Conservation (phyloP, 2,797 vertebrate genomes). For the Syngnathus rostellatus region DNA sequence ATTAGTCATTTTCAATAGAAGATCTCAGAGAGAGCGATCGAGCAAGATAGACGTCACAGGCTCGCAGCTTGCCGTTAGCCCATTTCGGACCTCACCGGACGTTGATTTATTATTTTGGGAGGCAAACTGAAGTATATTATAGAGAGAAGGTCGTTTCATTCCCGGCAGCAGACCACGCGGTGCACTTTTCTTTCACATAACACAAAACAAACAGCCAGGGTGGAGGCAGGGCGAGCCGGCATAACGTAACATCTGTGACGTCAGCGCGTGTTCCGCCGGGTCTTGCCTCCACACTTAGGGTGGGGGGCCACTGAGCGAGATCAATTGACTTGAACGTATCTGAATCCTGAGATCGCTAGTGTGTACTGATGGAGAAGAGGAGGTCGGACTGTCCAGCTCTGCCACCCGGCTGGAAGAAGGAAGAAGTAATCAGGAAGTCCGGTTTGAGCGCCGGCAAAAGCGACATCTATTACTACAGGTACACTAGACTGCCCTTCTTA, state of each 20-base stretch:
- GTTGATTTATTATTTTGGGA: neutral
- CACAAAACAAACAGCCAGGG: slow-evolving; percentile 15
- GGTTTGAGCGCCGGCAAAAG: slow-evolving; percentile 80
- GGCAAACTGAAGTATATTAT: neutral
- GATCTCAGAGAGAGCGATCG: slow-evolving; percentile 19
- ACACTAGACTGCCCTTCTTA: neutral
- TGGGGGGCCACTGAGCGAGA: neutral
- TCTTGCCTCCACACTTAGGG: slow-evolving; percentile 3
- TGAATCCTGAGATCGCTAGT: neutral
- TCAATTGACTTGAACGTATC: slow-evolving; percentile 6
- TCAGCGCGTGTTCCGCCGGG: slow-evolving; percentile 16
- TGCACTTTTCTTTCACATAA: slow-evolving; percentile 4
- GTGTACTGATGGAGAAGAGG: slow-evolving; percentile 77
- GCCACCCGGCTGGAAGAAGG: slow-evolving; percentile 92
- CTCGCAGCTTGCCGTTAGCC: slow-evolving; percentile 36
- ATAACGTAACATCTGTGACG: slow-evolving; percentile 44
- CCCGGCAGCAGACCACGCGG: neutral
- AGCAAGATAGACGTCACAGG: slow-evolving; percentile 39
- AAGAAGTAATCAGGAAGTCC: slow-evolving; percentile 96
- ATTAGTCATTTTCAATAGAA: slow-evolving; percentile 1
- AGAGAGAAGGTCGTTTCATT: neutral
- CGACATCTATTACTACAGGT: slow-evolving; percentile 66
- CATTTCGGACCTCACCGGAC: slow-evolving; percentile 26
- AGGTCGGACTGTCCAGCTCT: slow-evolving; percentile 84
- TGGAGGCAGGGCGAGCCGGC: slow-evolving; percentile 21